Conservation (phyloP, 2,797 vertebrate species). For the Corythornis leucogaster region DNA sequence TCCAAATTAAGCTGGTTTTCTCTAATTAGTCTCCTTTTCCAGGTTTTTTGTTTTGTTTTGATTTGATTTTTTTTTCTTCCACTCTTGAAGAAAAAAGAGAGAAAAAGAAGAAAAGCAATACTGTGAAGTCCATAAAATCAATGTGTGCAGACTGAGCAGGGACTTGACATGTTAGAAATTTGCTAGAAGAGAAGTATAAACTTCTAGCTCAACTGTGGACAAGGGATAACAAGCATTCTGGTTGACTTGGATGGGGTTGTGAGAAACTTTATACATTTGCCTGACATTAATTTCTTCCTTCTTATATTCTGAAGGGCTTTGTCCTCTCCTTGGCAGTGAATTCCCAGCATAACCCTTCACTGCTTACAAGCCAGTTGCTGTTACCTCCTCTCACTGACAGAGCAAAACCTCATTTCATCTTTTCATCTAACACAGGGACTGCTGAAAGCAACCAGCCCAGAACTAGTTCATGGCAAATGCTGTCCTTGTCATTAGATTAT, state of each 20-base stretch:
- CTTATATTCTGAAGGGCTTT: background rate
- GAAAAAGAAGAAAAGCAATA: background rate
- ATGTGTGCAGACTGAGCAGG: constrained; percentile 34
- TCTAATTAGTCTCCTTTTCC: constrained; percentile 72
- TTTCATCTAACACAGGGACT: constrained; percentile 18
- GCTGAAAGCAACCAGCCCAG: background rate
- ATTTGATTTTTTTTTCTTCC: constrained; percentile 11
- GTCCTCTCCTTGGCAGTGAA: constrained; percentile 31
- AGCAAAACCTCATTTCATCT: constrained; percentile 10
- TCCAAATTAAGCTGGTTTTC: constrained; percentile 73
- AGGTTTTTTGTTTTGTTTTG: background rate
- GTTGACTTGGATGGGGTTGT: background rate
- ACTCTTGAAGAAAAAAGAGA: background rate
- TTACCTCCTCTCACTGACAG: background rate
- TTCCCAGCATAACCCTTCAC: background rate
- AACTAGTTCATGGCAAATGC: background rate
- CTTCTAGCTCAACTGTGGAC: background rate
- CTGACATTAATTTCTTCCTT: background rate
- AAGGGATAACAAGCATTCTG: background rate
- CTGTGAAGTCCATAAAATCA: constrained; percentile 54
- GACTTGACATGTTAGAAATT: constrained; percentile 28
- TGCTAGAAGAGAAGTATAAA: constrained; percentile 43
- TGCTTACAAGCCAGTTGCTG: constrained; percentile 5
- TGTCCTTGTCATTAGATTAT: background rate
- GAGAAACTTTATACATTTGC: background rate